Base-by-base conservation (phyloP, 2,113 vertebrate genomes). In the Aphelocoma coerulescens region DNA sequence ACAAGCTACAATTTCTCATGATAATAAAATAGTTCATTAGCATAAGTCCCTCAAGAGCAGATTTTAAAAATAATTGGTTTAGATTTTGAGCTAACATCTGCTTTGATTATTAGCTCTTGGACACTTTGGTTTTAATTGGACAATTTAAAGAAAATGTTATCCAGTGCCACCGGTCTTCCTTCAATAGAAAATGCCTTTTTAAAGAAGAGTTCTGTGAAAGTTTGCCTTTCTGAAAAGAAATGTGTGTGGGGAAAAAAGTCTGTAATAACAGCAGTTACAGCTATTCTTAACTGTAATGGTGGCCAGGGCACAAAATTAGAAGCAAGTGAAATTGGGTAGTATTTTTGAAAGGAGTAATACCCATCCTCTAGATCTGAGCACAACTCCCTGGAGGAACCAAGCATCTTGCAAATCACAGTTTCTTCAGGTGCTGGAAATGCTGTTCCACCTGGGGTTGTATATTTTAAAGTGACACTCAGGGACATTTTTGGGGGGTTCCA, bases 31-130 rank as follows among this genome's bases (percentile, higher is more conserved):
- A 71, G 59, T 66, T 74, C 75, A 88, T 95, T 94, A 85, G 79
- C 82, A 85, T 93, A 94, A 96, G 85, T 96, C 95, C 46, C 74
- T 96, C 91, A 91, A 90, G 82, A 90, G 39, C 41, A 90, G 88
- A 88, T 93, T 93, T 95, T 51, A 12, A 88, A 95, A 97, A 71
- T 93, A 97, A 95, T 96, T 96, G 91, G 90, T 93, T 93, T 91
- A 77, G 93, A 80, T 93, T 95, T 93, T 69, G 43, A 88, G 75
- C 82, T 91, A 55, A 67, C 67, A 90, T 94, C 82, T 93, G 90
- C 95, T 95, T 91, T 76, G 85, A 87, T 90, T 94, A 83, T 91
- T 93, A 91, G 82, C 63, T 83, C 43, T 83, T 71, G 88, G 78
- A 71, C 59, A 74, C 82, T 95, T 91, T 76, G 72, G 13, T 93